Evolutionary conservation across 2,797 vertebrate species (phyloP).

Genomic region (Molossus molossus): DNA sequence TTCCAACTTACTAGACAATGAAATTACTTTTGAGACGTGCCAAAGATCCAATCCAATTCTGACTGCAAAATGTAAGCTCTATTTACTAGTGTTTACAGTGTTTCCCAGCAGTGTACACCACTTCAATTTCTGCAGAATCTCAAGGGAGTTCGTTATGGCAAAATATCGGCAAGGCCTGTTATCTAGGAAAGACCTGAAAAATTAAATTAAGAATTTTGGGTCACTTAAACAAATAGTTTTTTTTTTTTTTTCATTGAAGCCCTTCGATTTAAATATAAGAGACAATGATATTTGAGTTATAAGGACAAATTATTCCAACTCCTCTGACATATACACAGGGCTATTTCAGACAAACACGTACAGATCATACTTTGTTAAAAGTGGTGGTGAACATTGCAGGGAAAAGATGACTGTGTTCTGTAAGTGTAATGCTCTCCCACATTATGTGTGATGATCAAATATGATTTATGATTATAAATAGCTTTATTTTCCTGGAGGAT

Average conservation of each 20-base stretch:
- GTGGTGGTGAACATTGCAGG: not conserved
- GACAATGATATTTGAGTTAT: not conserved
- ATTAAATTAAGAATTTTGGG: not conserved
- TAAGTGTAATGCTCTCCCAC: not conserved
- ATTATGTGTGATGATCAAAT: not conserved
- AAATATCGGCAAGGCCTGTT: not conserved
- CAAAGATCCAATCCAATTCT: not conserved
- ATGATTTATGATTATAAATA: not conserved
- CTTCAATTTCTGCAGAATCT: not conserved
- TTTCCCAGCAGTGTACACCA: not conserved
- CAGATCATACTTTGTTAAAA: not conserved
- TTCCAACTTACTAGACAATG: not conserved
- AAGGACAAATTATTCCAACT: not conserved
- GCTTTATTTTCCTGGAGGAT: constrained; percentile 11
- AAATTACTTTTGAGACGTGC: constrained; percentile 4
- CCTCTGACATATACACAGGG: not conserved
- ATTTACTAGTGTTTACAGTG: not conserved
- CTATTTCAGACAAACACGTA: not conserved
- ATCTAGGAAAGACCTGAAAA: not conserved
- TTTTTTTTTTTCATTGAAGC: not conserved
- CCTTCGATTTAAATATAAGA: not conserved
- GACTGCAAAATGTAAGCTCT: not conserved
- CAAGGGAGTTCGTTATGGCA: not conserved
- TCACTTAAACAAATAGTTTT: not conserved
- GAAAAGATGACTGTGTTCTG: not conserved